Evolutionary conservation across 2,113 vertebrate species (phyloP).

Genomic region (Panthera tigris): DNA sequence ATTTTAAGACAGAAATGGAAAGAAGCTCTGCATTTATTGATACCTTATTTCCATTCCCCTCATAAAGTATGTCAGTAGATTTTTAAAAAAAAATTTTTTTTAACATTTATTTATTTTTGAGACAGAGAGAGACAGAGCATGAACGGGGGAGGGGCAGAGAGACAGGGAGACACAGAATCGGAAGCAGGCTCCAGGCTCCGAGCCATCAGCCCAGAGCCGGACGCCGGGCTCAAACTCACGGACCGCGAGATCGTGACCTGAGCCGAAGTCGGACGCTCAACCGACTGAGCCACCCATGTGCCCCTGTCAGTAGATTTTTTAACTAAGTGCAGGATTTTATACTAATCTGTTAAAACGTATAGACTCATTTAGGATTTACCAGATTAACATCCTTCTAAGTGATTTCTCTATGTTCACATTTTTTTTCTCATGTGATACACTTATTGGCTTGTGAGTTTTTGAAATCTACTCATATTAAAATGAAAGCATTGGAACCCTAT

Average conservation of each 20-base stretch:
- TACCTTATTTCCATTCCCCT: background rate
- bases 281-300: no score
- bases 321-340: background rate
- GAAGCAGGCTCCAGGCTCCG: no score
- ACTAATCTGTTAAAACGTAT: conserved; percentile 21
- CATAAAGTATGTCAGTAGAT: background rate
- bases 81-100: background rate
- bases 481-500: background rate
- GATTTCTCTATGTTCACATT: conserved; percentile 4
- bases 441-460: background rate
- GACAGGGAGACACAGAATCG: no score
- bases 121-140: no score
- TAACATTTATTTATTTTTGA: no score
- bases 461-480: conserved; percentile 53
- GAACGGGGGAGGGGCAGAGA: no score
- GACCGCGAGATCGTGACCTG: no score
- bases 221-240: no score
- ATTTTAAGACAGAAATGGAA: conserved; percentile 10
- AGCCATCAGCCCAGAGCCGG: no score
- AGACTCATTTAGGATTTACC: conserved; percentile 33
- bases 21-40: background rate
- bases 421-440: conserved; percentile 5
- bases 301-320: background rate
- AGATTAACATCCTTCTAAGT: conserved; percentile 18
- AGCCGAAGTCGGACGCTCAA: no score